These are phyloP conservation scores for Tenthredo notha DNA, from an alignment of 2,888 invertebrate species.

Conservation along the genomic window DNA sequence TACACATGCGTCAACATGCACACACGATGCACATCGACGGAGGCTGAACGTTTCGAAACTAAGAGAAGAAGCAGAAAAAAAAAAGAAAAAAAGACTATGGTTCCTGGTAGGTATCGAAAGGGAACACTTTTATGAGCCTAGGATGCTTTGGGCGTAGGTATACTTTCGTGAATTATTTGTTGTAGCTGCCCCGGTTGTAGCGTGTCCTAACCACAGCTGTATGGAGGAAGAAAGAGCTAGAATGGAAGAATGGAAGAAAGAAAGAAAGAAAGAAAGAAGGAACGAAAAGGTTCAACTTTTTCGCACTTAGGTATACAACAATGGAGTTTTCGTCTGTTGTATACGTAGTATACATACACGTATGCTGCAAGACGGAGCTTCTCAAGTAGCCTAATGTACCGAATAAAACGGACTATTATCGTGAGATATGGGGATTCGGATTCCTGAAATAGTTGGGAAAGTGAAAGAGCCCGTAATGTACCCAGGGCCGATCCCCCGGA, in stretches of 20 bases:
- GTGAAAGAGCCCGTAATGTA: conserved; percentile 1
- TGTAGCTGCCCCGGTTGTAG: not conserved
- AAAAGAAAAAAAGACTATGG: not conserved
- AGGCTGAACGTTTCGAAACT: not conserved
- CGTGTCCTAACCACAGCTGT: not conserved
- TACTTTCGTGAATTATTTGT: conserved; percentile 34
- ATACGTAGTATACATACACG: not conserved
- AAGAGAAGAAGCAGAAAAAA: not conserved
- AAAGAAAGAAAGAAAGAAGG: not conserved
- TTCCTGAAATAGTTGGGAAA: conserved; percentile 1
- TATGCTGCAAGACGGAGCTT: not conserved
- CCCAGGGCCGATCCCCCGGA: not conserved
- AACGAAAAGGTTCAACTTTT: conserved; percentile 1
- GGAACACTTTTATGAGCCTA: not conserved
- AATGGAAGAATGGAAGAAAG: not conserved
- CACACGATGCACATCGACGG: not conserved
- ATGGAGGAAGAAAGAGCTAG: not conserved
- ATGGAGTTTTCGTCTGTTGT: not conserved
- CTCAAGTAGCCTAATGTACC: conserved; percentile 4
- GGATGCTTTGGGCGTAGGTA: not conserved
- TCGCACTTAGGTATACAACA: not conserved
- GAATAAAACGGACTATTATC: not conserved
- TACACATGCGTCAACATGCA: not conserved
- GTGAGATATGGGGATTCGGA: conserved; percentile 1
- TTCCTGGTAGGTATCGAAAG: conserved; percentile 6